These are phyloP conservation scores for Setipinna tenuifilis DNA, from an alignment of 2,797 vertebrate genomes.

Conservation along the genomic window DNA sequence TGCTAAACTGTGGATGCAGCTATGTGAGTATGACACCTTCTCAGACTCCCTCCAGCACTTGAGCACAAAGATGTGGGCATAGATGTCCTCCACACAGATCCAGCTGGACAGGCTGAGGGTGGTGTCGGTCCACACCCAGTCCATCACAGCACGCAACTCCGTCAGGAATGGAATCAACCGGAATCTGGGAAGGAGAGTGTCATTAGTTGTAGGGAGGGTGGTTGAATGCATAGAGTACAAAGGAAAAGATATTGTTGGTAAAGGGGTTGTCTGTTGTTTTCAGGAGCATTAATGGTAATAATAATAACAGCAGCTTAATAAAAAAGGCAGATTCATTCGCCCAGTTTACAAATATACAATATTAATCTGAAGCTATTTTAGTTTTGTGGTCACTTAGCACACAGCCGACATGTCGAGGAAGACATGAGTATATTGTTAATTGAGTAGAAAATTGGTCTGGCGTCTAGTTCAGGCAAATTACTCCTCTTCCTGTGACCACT, in stretches of 20 bases:
- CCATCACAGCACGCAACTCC: constrained; percentile 97
- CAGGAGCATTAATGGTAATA: background rate
- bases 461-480: too few species aligned
- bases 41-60: constrained; percentile 99
- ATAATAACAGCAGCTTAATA: background rate
- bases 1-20: background rate
- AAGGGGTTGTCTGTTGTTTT: background rate
- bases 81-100: constrained; percentile 99
- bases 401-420: too few species aligned
- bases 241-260: background rate
- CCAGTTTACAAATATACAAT: too few species aligned
- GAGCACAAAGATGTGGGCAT: constrained; percentile 97
- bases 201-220: background rate
- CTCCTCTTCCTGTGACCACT: too few species aligned
- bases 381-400: too few species aligned
- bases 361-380: too few species aligned
- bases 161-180: constrained; percentile 96
- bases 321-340: background rate
- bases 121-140: constrained; percentile 99
- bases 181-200: constrained; percentile 81
- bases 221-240: background rate
- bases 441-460: too few species aligned
- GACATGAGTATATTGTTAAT: too few species aligned
- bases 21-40: constrained; percentile 76
- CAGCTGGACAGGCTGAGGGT: constrained; percentile 98